Evolutionary conservation across 2,797 vertebrate species (phyloP).

Genomic region (Phylloscopus collybita): DNA sequence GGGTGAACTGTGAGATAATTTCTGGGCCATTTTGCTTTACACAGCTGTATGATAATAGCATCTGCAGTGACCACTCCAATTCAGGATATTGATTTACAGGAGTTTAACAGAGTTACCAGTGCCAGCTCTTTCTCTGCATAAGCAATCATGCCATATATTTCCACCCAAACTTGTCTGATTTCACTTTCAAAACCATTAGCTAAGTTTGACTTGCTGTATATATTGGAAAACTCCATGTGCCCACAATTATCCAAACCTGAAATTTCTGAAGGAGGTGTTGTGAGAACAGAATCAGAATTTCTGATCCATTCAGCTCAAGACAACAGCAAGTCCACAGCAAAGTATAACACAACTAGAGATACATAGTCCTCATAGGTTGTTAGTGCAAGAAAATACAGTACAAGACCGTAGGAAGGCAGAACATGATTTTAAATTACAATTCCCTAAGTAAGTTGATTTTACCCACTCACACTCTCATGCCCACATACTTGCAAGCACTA

Average conservation of each 20-base stretch:
- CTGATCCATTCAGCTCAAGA: not conserved
- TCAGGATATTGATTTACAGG: not conserved
- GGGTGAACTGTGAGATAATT: not conserved
- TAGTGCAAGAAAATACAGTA: not conserved
- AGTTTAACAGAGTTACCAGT: not conserved
- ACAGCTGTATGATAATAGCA: not conserved
- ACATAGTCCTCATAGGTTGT: not conserved
- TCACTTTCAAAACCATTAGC: not conserved
- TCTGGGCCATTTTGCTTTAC: not conserved
- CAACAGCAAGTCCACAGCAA: not conserved
- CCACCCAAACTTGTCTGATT: not conserved
- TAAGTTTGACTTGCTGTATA: not conserved
- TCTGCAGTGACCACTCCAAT: not conserved
- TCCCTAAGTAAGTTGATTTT: not conserved
- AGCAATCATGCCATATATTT: not conserved
- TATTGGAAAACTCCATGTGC: not conserved
- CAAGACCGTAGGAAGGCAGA: not conserved
- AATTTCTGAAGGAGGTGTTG: not conserved
- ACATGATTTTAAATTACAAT: not conserved
- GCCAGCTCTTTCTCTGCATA: not conserved
- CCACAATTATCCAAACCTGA: not conserved
- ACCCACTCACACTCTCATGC: not conserved
- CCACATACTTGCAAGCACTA: not conserved
- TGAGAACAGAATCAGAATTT: not conserved
- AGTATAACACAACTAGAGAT: not conserved